Evolutionary conservation across 2,113 vertebrate species (phyloP).

Genomic region (Pollachius pollachius): DNA sequence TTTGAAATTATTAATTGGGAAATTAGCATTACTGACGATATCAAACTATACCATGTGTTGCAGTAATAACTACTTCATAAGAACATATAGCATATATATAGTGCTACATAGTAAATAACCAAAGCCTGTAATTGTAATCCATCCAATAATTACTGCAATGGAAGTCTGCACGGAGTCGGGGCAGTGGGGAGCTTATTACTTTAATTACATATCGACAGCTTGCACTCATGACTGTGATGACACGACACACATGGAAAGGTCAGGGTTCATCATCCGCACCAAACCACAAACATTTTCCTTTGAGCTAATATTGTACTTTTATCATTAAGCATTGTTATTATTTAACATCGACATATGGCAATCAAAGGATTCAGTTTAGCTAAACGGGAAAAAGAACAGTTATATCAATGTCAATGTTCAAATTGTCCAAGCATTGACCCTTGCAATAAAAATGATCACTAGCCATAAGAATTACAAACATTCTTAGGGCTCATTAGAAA

Average conservation of each 20-base stretch:
- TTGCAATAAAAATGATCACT: too few species aligned
- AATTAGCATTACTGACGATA: conserved; percentile 39
- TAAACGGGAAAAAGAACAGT: too few species aligned
- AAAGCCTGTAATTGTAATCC: background rate
- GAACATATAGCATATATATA: conserved; percentile 38
- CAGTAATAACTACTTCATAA: conserved; percentile 19
- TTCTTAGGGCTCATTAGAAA: too few species aligned
- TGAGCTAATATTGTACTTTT: too few species aligned
- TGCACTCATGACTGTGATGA: background rate
- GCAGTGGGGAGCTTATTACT: background rate
- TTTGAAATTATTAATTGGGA: conserved; percentile 35
- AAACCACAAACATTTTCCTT: too few species aligned
- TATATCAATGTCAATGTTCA: too few species aligned
- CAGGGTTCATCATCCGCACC: background rate
- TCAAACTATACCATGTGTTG: conserved; percentile 35
- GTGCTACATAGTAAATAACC: background rate
- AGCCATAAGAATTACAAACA: too few species aligned
- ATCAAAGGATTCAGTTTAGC: too few species aligned
- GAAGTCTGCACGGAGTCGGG: background rate
- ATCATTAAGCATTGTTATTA: too few species aligned
- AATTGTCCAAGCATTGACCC: too few species aligned
- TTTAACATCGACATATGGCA: too few species aligned
- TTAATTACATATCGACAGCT: background rate
- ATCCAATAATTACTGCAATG: background rate
- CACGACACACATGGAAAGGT: background rate